A percentile compares a stretch with the other conserved stretches of the same genome.
These are phyloP conservation scores for Diorhabda carinulata DNA, from an alignment of 1,140 invertebrate genomes.

Conservation along the genomic window DNA sequence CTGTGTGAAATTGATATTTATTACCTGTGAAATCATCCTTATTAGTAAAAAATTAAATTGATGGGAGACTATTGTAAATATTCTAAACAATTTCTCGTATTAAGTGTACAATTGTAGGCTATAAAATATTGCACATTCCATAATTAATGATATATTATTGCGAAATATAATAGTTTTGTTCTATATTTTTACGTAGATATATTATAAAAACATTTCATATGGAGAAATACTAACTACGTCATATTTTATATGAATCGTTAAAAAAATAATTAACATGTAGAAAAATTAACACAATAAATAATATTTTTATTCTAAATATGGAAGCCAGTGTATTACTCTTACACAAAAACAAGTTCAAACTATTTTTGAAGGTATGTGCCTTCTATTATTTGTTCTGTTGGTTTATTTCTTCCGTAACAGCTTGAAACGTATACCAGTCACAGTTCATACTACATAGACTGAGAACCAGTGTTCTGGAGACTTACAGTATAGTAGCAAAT, in stretches of 20 bases:
- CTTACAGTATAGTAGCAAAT: too few relatives aligned
- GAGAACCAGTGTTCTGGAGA: too few relatives aligned
- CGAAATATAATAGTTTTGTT: background rate
- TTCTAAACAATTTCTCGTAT: too few relatives aligned
- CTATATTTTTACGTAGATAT: constrained; percentile 3
- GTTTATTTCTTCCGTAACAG: too few relatives aligned
- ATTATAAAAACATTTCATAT: constrained; percentile 10
- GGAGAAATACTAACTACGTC: constrained; percentile 11
- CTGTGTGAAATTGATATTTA: too few relatives aligned
- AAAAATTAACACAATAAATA: constrained; percentile 14
- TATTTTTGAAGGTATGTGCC: background rate
- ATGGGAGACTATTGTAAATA: too few relatives aligned
- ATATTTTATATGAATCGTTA: constrained; percentile 10
- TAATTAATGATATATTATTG: constrained; percentile 14
- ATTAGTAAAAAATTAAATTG: too few relatives aligned
- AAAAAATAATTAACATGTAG: constrained; percentile 15
- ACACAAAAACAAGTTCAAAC: constrained; percentile 9
- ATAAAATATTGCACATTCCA: constrained; percentile 24
- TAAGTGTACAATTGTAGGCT: constrained; percentile 9
- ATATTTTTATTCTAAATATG: constrained; percentile 9
- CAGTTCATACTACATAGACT: too few relatives aligned
- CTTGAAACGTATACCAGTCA: too few relatives aligned
- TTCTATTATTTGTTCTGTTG: too few relatives aligned
- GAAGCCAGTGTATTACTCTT: constrained; percentile 14
- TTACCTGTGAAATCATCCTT: too few relatives aligned